Evolutionary conservation across 2,797 vertebrate species (phyloP), one percentile per base, ranked within the genome.

Genomic region (Sebastes variabilis): DNA sequence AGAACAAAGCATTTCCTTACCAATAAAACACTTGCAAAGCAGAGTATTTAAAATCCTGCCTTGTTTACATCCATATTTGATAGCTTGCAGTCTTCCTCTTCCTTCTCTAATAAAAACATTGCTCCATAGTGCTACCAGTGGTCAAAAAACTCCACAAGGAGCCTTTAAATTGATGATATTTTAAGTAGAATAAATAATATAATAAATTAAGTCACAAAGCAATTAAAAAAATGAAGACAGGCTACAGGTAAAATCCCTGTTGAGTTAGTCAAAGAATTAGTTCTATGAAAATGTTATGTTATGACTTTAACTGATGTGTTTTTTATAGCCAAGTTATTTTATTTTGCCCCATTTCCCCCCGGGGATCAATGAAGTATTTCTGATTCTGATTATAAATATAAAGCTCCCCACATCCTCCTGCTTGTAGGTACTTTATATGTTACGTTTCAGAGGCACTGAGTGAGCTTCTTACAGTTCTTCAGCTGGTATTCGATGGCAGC

Each of bases 401-500:
- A 20, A 49, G 46, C 18, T 49, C 46, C 18, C 46, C 8, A 2
- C 54, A 32, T 29, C 10, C 54, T 24, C 11, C 14, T 62, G 18
- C 30, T 56, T 38, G 32, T 24, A 36, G 10, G 20, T 8, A 22
- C 4, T 9, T 34, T 2, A 30, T 29, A 18, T 27, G 2, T 4
- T 25, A 27, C 8, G 38, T 66, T 54, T 32, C 25, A 20, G 6
- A 49, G 1, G 3, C 22, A 3, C 6, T 24, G 46, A 42, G 5
- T 13, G 69, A 13, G 64, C 10, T 5, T 74, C 89, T 96, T 89
- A 94, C 96, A n/a, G 90, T 98, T 99, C 87, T 90, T 96, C 80
- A 97, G 93, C 85, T 99, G 98, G 91, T 97, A 99, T 81, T 99
- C 97, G 7, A 99, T 97, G 88, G 97, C 98, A 0, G 97, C 97